These are phyloP conservation scores for Oreotragus oreotragus DNA, from an alignment of 2,113 vertebrate species.

Conservation along the genomic window DNA sequence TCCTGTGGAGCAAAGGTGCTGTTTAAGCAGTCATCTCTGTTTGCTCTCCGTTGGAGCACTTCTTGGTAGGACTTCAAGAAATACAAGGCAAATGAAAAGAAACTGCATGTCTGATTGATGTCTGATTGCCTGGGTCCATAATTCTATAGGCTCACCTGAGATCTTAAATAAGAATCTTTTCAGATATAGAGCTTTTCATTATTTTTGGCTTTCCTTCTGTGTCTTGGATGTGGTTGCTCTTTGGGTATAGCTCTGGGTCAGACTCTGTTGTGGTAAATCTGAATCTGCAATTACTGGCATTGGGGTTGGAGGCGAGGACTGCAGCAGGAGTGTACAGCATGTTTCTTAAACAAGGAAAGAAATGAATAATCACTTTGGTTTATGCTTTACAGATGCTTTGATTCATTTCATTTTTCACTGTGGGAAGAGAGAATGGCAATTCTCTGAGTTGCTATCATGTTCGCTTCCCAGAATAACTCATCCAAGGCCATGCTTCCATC, in stretches of 20 bases:
- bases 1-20: conserved; percentile 22
- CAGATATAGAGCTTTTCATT: conserved; percentile 24
- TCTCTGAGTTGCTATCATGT: neutral
- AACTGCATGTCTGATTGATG: conserved; percentile 13
- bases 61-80: conserved; percentile 54
- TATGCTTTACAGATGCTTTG: conserved; percentile 20
- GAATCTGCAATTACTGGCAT: conserved; percentile 32
- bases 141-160: conserved; percentile 56
- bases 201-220: conserved; percentile 34
- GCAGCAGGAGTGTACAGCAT: neutral
- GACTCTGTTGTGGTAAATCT: neutral
- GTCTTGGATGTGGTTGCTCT: conserved; percentile 39
- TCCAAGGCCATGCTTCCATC: neutral
- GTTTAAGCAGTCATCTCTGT: conserved; percentile 29
- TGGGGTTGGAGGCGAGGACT: neutral
- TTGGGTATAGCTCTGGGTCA: conserved; percentile 13
- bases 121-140: conserved; percentile 5
- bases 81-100: conserved; percentile 34
- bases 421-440: neutral
- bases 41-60: conserved; percentile 21
- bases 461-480: neutral
- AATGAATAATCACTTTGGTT: conserved; percentile 34
- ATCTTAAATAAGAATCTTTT: conserved; percentile 46
- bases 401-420: conserved; percentile 25
- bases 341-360: conserved; percentile 41